Conservation (phyloP, 2,113 vertebrate species). For the Laticauda laticaudata region DNA sequence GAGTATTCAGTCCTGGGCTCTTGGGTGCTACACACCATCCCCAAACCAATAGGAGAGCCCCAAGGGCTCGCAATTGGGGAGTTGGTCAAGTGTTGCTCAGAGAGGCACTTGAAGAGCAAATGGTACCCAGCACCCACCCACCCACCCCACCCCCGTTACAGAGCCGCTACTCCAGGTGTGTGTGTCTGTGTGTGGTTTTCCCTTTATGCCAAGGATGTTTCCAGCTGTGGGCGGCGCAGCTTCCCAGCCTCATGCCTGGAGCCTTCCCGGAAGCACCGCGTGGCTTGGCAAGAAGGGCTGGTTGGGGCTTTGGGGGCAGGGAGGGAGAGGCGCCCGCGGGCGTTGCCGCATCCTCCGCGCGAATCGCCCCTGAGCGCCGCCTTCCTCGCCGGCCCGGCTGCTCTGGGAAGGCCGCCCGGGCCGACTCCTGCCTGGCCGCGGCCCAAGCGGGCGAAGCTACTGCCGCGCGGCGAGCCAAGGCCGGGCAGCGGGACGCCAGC, state of each 20-base stretch:
- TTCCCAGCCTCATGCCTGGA: background rate
- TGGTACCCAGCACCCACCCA: background rate
- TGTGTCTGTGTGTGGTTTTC: background rate
- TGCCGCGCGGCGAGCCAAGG: background rate
- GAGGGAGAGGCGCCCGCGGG: background rate
- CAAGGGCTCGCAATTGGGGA: background rate
- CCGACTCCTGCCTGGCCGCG: background rate
- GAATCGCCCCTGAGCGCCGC: no score
- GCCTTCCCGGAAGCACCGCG: background rate
- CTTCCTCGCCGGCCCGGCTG: background rate
- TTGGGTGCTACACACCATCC: background rate
- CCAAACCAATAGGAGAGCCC: background rate
- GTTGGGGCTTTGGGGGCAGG: background rate
- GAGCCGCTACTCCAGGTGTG: no score
- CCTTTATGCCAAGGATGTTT: background rate
- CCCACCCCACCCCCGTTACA: no score
- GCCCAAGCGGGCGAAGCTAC: background rate
- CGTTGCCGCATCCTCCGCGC: no score
- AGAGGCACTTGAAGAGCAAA: background rate
- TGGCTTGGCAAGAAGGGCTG: background rate
- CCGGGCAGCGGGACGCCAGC: background rate
- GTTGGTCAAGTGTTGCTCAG: background rate
- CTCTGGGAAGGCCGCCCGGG: background rate
- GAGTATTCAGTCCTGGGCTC: background rate
- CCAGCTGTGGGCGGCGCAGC: background rate